Percentiles rank a stretch among this genome's conserved stretches.
phyloP scores from a whole-genome alignment of 2,888 invertebrate species.

The Piscicola geometra region DNA sequence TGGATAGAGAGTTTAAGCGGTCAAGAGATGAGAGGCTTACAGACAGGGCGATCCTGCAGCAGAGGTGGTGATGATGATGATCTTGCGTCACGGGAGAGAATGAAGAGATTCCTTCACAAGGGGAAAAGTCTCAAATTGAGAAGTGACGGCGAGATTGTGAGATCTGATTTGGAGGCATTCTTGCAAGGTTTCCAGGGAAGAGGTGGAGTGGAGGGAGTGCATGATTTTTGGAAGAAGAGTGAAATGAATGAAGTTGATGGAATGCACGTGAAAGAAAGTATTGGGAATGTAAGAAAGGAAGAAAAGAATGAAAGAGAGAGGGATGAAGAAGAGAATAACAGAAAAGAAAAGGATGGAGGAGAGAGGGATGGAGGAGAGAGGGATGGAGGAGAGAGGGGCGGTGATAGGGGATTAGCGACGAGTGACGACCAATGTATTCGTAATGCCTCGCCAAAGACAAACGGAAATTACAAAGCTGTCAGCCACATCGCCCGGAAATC shows the following conservation, averaged over 20 bases:
- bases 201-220: background rate
- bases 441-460: constrained; percentile 8
- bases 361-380: background rate
- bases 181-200: background rate
- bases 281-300: background rate
- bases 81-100: too few species aligned
- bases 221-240: background rate
- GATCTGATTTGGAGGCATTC: background rate
- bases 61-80: too few species aligned
- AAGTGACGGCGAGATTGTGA: background rate
- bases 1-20: too few species aligned
- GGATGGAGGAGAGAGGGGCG: background rate
- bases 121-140: background rate
- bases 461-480: background rate
- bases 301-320: background rate
- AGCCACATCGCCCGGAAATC: background rate
- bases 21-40: too few species aligned
- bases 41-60: too few species aligned
- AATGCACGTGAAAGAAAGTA: background rate
- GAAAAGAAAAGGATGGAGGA: background rate
- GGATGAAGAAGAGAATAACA: background rate
- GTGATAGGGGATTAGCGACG: background rate
- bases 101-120: too few species aligned
- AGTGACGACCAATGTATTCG: background rate
- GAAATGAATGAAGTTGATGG: background rate